These are phyloP conservation scores for Lates japonicus DNA, from an alignment of 2,797 vertebrate genomes.

Conservation along the genomic window DNA sequence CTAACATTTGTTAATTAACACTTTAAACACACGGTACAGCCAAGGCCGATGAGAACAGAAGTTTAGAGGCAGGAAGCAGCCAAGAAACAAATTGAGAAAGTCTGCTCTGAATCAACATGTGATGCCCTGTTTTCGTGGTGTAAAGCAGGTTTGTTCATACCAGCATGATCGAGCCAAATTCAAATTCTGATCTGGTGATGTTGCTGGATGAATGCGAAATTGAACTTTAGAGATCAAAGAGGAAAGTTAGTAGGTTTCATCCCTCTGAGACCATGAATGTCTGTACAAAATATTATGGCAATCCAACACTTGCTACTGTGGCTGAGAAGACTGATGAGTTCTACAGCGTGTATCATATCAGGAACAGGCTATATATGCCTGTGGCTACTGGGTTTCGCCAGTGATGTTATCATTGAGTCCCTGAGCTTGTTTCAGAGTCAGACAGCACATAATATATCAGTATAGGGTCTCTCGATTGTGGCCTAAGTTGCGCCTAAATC, in stretches of 20 bases:
- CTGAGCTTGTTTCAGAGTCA: background rate
- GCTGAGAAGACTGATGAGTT: background rate
- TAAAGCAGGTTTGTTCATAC: background rate
- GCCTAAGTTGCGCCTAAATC: background rate
- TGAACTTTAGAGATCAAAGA: background rate
- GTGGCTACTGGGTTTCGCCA: background rate
- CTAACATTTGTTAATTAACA: background rate
- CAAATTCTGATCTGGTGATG: background rate
- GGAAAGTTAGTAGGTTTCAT: no score
- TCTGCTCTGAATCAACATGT: conserved; percentile 65
- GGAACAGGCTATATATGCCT: conserved; percentile 14
- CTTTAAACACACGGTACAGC: background rate
- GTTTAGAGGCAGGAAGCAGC: conserved; percentile 30
- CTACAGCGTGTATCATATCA: background rate
- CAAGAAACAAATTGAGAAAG: conserved; percentile 33
- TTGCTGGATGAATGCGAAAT: background rate
- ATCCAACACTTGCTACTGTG: background rate
- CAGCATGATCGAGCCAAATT: background rate
- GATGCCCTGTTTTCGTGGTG: conserved; percentile 50
- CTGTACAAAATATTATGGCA: no score
- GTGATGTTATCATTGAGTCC: background rate
- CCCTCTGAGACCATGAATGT: no score
- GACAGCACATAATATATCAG: background rate
- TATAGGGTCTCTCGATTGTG: background rate
- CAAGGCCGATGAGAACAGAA: no score